Percentiles rank a stretch among this genome's conserved stretches.
phyloP scores from a whole-genome alignment of 2,888 invertebrate genomes.

The Diploptera punctata region DNA sequence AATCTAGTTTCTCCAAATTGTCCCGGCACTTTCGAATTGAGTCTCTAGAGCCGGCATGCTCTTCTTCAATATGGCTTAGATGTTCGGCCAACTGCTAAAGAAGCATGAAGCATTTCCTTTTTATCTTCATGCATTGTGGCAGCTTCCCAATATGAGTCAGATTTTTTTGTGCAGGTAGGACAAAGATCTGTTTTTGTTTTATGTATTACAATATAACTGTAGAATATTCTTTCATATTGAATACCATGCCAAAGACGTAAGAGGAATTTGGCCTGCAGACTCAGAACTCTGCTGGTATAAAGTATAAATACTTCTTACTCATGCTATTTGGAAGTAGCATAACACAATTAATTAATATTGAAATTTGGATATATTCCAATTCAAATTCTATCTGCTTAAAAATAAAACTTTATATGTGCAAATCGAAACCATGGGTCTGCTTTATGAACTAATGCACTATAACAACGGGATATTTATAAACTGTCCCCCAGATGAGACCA shows the following conservation, averaged over 20 bases:
- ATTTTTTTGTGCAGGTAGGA: background rate
- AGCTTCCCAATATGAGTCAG: background rate
- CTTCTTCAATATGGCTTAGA: no score
- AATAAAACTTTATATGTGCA: no score
- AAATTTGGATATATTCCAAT: no score
- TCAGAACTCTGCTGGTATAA: background rate
- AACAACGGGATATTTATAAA: no score
- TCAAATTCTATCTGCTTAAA: no score
- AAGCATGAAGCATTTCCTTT: background rate
- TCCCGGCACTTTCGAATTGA: background rate
- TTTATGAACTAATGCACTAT: no score
- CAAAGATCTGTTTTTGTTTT: background rate
- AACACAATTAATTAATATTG: no score
- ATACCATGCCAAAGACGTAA: background rate
- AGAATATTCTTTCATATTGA: background rate
- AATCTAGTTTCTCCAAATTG: conserved; percentile 1
- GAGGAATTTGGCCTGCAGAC: background rate
- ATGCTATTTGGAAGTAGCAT: no score
- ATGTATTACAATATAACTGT: background rate
- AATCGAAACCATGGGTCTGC: no score
- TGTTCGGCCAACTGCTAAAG: no score
- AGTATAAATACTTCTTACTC: no score
- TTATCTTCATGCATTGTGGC: background rate
- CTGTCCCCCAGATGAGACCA: no score
- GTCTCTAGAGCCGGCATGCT: background rate